A percentile compares a stretch with the other conserved stretches of the same genome.
Conservation (phyloP, 1,140 invertebrate species). For the Oppia nitens region DNA sequence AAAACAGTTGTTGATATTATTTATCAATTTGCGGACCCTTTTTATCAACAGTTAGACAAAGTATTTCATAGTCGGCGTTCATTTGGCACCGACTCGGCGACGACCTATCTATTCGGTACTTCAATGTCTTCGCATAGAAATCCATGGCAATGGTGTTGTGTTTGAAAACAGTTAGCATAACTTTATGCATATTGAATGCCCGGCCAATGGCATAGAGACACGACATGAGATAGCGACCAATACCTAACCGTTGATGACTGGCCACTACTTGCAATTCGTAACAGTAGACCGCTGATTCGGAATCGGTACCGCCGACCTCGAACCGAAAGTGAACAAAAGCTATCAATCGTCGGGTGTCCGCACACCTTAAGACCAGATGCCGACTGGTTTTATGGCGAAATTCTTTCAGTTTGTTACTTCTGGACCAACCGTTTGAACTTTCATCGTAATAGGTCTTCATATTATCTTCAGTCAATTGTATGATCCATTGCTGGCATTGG, state of each 20-base stretch:
- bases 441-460: slow-evolving; percentile 22
- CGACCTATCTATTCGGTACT: slow-evolving; percentile 17
- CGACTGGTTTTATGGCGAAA: slow-evolving; percentile 19
- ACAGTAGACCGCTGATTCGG: slow-evolving; percentile 19
- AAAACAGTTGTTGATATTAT: too few species aligned
- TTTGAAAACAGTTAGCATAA: slow-evolving; percentile 33
- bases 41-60: background rate
- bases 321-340: slow-evolving; percentile 24
- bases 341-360: slow-evolving; percentile 6
- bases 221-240: slow-evolving; percentile 20
- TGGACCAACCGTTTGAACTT: slow-evolving; percentile 24
- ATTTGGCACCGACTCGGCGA: slow-evolving; percentile 15
- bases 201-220: slow-evolving; percentile 15
- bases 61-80: slow-evolving; percentile 19
- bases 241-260: slow-evolving; percentile 18
- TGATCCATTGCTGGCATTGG: slow-evolving; percentile 15
- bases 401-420: slow-evolving; percentile 20
- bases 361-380: slow-evolving; percentile 19
- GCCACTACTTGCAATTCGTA: slow-evolving; percentile 22
- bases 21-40: too few species aligned
- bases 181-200: slow-evolving; percentile 32
- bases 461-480: slow-evolving; percentile 21
- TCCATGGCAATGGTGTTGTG: slow-evolving; percentile 27
- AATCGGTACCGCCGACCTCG: slow-evolving; percentile 18
- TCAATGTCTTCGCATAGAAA: slow-evolving; percentile 27